Percentiles rank a stretch among this genome's conserved stretches.
Conservation (phyloP, 2,888 invertebrate genomes). For the Leptodirus hochenwartii region DNA sequence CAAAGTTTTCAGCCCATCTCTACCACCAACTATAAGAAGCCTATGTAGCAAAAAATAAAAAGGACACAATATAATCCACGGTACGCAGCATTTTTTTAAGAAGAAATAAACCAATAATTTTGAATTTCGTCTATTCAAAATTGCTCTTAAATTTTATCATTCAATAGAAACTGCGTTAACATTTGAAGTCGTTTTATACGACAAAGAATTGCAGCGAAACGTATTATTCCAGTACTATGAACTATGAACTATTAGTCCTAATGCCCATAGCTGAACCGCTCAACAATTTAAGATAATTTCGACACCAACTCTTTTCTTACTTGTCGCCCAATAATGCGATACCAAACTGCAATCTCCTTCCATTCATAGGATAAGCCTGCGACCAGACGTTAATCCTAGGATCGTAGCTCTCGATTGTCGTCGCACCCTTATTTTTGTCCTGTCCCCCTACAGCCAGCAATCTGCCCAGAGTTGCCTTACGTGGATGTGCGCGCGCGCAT, state of each 20-base stretch:
- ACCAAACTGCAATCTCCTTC: constrained; percentile 75
- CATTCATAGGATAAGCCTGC: constrained; percentile 57
- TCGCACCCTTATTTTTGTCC: constrained; percentile 84
- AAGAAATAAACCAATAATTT: no score
- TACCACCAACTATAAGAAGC: constrained; percentile 73
- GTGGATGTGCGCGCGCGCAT: constrained; percentile 65
- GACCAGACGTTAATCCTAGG: constrained; percentile 65
- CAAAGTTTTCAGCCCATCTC: constrained; percentile 87
- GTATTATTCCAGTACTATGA: no score
- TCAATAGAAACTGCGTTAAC: no score
- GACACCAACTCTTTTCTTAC: constrained; percentile 15
- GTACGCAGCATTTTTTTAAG: neutral
- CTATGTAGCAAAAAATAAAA: constrained; percentile 16
- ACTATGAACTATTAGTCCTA: no score
- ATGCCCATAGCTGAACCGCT: no score
- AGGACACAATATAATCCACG: constrained; percentile 2
- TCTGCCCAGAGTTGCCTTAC: constrained; percentile 81
- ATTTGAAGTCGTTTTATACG: no score
- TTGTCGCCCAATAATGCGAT: constrained; percentile 72
- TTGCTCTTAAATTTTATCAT: no score
- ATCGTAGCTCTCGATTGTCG: constrained; percentile 80
- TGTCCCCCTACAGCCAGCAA: constrained; percentile 82
- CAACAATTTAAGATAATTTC: no score
- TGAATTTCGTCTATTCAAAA: no score
- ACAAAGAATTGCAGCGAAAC: no score